Evolutionary conservation across 2,888 invertebrate species (phyloP).

Genomic region (Allolobophora icterica): DNA sequence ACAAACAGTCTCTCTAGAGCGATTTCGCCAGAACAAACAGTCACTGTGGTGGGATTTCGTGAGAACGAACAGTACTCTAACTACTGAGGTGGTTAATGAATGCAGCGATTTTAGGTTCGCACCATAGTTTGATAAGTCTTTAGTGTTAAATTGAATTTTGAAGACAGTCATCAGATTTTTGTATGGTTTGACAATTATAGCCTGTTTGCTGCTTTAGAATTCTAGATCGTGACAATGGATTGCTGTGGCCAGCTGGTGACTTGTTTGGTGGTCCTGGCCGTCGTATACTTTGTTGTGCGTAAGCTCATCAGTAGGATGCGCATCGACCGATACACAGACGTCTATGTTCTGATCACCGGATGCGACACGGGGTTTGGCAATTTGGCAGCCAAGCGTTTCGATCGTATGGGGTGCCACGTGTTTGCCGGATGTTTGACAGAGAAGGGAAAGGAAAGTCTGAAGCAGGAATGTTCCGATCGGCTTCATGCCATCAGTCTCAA

Average conservation of each 20-base stretch:
- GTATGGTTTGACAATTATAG: neutral
- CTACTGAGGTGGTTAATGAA: too few species aligned
- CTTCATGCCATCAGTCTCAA: constrained; percentile 59
- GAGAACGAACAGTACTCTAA: too few species aligned
- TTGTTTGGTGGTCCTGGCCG: neutral
- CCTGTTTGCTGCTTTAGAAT: neutral
- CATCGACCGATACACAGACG: constrained; percentile 6
- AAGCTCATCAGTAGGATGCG: neutral
- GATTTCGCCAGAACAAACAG: too few species aligned
- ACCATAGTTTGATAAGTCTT: too few species aligned
- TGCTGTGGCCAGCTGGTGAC: neutral
- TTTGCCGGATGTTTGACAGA: constrained; percentile 38
- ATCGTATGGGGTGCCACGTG: constrained; percentile 34
- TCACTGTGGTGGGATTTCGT: too few species aligned
- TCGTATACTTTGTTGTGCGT: neutral
- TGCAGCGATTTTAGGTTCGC: too few species aligned
- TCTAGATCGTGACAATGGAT: neutral
- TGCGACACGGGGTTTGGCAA: constrained; percentile 40
- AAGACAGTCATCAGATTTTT: neutral
- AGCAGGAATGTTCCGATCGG: constrained; percentile 21
- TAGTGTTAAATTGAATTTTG: neutral
- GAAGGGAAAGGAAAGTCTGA: constrained; percentile 28
- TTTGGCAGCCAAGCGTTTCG: constrained; percentile 25
- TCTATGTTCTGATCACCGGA: constrained; percentile 35
- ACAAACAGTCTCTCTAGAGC: too few species aligned